Percentiles rank a stretch among this genome's conserved stretches.
These are phyloP conservation scores for Alethe diademata DNA, from an alignment of 2,113 vertebrate genomes.

Conservation along the genomic window DNA sequence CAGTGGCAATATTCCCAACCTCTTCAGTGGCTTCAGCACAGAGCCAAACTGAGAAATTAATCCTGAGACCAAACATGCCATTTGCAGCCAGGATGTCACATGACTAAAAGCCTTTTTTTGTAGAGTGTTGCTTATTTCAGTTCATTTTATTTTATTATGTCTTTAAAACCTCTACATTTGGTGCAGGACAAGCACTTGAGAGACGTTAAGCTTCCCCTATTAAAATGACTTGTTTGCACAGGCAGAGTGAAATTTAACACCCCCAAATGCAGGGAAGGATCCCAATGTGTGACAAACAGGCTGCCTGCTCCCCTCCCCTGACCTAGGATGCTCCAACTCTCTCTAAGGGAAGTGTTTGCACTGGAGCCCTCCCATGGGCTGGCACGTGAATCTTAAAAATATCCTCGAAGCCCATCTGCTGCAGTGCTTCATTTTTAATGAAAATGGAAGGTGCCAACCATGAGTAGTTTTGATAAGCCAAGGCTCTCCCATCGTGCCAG, in stretches of 20 bases:
- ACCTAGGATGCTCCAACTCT: neutral
- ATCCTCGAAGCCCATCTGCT: slow-evolving; percentile 69
- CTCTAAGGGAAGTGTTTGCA: slow-evolving; percentile 56
- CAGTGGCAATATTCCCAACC: neutral
- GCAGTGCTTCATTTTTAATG: slow-evolving; percentile 71
- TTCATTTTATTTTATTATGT: neutral
- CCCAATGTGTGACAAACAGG: slow-evolving; percentile 57
- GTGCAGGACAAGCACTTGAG: slow-evolving; percentile 13
- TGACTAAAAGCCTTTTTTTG: neutral
- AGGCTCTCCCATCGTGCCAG: neutral
- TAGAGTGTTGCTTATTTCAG: neutral
- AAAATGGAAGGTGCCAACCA: slow-evolving; percentile 57
- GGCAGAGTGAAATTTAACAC: slow-evolving; percentile 50
- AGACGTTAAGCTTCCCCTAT: neutral
- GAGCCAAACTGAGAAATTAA: slow-evolving; percentile 23
- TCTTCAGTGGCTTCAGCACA: neutral
- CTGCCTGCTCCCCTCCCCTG: slow-evolving; percentile 44
- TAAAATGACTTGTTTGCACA: slow-evolving; percentile 52
- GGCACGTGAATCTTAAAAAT: slow-evolving; percentile 69
- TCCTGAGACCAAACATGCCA: neutral
- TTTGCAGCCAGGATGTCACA: neutral
- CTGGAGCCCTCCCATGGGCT: slow-evolving; percentile 62
- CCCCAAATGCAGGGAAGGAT: slow-evolving; percentile 52
- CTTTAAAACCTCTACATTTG: neutral
- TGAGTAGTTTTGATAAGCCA: slow-evolving; percentile 33